Base-by-base conservation (phyloP, 2,797 vertebrate genomes). In the Sebastes goodei region DNA sequence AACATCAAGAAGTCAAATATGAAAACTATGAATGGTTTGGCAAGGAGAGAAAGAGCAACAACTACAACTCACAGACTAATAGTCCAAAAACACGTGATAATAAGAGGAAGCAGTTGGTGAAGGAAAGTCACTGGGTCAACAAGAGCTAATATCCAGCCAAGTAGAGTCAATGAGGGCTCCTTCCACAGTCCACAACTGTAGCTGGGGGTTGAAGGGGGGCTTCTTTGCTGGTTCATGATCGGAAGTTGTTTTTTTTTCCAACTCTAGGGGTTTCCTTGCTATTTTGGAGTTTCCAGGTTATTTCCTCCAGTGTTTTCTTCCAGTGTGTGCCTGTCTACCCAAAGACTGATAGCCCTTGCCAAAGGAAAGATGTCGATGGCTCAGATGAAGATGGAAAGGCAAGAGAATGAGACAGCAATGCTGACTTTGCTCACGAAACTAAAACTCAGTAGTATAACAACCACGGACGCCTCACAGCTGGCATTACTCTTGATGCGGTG, bases 341-440 rank as follows among this genome's bases (percentile, higher is more conserved):
- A 74, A 87, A 89, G 80, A 90, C 90, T 88, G 87, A 88, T 88
- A 95, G 95, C 95, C 94, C 94, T 95, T 95, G 89, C 85, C 76
- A 88, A 92, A 89, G 86, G 78, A 90, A 88, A 89, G 69, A 87
- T 90, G 89, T 71, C 15, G 49, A 86, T 85, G 82, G 63, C 49
- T 46, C 30, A 80, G 76, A 93, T 91, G 88, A 85, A 84, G 57
- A 88, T 87, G 84, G 65, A 74, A 56, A 71, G 80, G 86, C 66
- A 72, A 73, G 75, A 85, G 68, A 55, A 59, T 55, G 68, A 74
- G 30, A 77, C 70, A 79, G 33, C 66, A 72, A 71, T 5, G 74
- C n/a, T 52, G 66, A 86, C 71, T 53, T 64, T 42, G 61, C 80
- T 46, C 53, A 52, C 20, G 30, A 60, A 63, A 68, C 32, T 46